Conservation (phyloP, 37 sponge, comb jelly and placozoan species). For the Theonella swinhoei region DNA sequence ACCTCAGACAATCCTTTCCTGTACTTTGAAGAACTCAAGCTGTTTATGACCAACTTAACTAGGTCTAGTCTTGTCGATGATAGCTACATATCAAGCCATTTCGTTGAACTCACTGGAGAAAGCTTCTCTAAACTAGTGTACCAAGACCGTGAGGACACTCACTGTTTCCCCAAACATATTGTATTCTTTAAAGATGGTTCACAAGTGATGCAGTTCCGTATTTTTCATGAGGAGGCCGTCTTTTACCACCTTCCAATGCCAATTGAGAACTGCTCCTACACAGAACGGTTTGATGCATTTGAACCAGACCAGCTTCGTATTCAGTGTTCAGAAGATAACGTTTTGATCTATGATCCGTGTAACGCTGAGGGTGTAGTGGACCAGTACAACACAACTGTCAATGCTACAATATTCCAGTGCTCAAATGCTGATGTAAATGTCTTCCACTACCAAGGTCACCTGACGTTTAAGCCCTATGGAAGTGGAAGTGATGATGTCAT, state of each 20-base stretch:
- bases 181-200: background rate
- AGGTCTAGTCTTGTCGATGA: background rate
- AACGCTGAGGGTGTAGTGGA: background rate
- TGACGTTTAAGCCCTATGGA: background rate
- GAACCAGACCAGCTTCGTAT: background rate
- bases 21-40: background rate
- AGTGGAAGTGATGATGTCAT: background rate
- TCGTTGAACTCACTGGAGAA: background rate
- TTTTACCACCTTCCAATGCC: background rate
- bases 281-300: background rate
- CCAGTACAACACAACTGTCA: background rate
- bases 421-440: background rate
- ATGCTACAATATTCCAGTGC: background rate
- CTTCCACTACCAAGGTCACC: background rate
- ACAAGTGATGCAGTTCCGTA: background rate
- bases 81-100: background rate
- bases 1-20: background rate
- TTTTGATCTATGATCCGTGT: background rate
- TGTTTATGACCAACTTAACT: background rate
- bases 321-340: background rate
- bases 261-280: background rate
- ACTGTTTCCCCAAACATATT: background rate
- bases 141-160: too few relatives aligned
- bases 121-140: too few relatives aligned
- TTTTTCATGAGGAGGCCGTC: background rate